Percentiles rank a stretch among this genome's conserved stretches.
Evolutionary conservation across 2,888 invertebrate species (phyloP).

Genomic region (Scaptomyza tumidula): DNA sequence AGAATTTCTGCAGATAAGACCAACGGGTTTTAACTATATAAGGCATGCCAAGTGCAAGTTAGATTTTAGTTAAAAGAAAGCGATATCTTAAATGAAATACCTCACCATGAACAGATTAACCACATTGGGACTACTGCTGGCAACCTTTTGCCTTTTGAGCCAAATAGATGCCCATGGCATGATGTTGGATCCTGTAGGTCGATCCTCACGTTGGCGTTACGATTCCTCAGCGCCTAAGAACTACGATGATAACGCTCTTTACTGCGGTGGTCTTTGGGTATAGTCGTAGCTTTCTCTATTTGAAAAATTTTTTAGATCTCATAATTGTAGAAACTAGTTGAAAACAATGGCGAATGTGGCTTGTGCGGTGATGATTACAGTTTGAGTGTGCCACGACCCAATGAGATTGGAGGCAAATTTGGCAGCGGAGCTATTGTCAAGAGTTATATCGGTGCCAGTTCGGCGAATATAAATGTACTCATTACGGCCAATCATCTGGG

Average conservation of each 20-base stretch:
- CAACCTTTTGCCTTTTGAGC: slow-evolving; percentile 7
- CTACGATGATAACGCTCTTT: slow-evolving; percentile 86
- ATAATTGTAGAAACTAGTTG: slow-evolving; percentile 82
- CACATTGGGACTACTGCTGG: background rate
- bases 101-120: slow-evolving; percentile 12
- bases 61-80: too few relatives aligned
- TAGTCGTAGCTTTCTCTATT: slow-evolving; percentile 13
- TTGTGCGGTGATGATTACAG: slow-evolving; percentile 86
- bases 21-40: too few relatives aligned
- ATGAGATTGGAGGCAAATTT: slow-evolving; percentile 86
- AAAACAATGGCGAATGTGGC: slow-evolving; percentile 85
- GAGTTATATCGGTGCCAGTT: slow-evolving; percentile 79
- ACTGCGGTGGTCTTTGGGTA: slow-evolving; percentile 86
- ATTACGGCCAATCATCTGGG: slow-evolving; percentile 85
- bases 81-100: slow-evolving; percentile 28
- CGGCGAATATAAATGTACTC: slow-evolving; percentile 74
- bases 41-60: too few relatives aligned
- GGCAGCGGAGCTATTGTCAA: slow-evolving; percentile 85
- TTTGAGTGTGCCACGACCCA: slow-evolving; percentile 84
- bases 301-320: too few relatives aligned
- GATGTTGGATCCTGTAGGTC: slow-evolving; percentile 85
- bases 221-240: slow-evolving; percentile 85
- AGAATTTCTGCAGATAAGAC: too few relatives aligned
- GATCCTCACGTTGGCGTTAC: slow-evolving; percentile 86
- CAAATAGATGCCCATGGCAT: slow-evolving; percentile 85